Evolutionary conservation across 2,797 vertebrate species (phyloP), one percentile per base, ranked within the genome.

Genomic region (Notoglanidium macrostoma): DNA sequence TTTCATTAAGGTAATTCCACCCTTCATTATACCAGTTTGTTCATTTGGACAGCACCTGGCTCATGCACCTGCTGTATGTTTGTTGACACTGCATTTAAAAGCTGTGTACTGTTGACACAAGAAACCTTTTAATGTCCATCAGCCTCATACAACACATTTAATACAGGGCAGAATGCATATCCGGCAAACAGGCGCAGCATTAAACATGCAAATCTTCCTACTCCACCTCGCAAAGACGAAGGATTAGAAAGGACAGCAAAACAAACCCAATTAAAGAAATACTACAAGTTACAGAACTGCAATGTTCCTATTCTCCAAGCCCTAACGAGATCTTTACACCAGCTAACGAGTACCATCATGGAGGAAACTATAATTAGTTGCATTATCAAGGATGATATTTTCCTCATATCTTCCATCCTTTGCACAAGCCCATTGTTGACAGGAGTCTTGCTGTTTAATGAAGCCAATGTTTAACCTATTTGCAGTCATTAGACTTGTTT

Each of bases 81-180:
- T 87, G 85, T 87, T 74, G 86, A 87, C 57, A 7, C 17, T 74
- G 55, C 44, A 40, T 49, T 59, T 74, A 74, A 29, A 87, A 21
- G 29, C 51, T 55, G 68, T 26, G 4, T 10, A 23, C 12, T 87
- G 55, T 70, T 59, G 49, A 86, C 77, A 80, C 59, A 80, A 29
- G 2, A 59, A 57, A 32, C 59, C 59, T 12, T 46, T 57, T 80
- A 59, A 40, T 81, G 14, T 81, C 65, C 6, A 49, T 59, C 23
- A 81, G 15, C 35, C 40, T 49, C 5, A 32, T 32, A 70, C 61
- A 29, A 57, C 40, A 65, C 15, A 11, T 65, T 29, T 5, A 86
- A 40, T 15, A 12, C 15, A 49, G 10, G 21, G 32, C 57, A 68
- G 29, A 23, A 46, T 2, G 10, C n/a, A 57, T 35, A 17, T 57